Conservation (phyloP, 2,113 vertebrate species). For the Crotalus horridus region DNA sequence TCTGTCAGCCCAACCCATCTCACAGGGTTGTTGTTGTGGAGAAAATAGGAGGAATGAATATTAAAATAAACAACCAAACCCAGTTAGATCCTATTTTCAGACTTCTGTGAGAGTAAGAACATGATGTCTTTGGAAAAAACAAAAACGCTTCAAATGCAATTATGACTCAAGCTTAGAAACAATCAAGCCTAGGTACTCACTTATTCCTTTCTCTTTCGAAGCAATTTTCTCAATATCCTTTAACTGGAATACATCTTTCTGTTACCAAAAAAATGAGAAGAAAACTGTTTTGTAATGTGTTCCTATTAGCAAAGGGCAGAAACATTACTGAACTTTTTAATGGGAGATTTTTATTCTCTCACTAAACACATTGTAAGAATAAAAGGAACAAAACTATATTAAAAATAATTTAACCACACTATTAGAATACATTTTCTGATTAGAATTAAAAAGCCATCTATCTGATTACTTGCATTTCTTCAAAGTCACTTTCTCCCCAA, state of each 20-base stretch:
- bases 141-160: neutral
- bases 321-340: neutral
- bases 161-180: neutral
- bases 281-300: slow-evolving; percentile 25
- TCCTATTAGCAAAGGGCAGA: neutral
- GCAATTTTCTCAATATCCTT: slow-evolving; percentile 99
- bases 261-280: slow-evolving; percentile 17
- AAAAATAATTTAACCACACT: neutral
- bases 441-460: neutral
- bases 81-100: neutral
- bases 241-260: slow-evolving; percentile 98
- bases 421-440: neutral
- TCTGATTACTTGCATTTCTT: neutral
- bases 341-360: neutral
- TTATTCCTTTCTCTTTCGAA: slow-evolving; percentile 94
- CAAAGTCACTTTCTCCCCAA: neutral
- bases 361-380: neutral
- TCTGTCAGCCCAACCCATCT: neutral
- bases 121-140: neutral
- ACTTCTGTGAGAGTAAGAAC: neutral
- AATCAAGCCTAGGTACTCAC: slow-evolving; percentile 75
- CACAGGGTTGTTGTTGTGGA: neutral
- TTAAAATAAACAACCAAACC: neutral
- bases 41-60: neutral
- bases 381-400: neutral